Evolutionary conservation across 2,113 vertebrate genomes (phyloP).

Genomic region (Peromyscus leucopus): DNA sequence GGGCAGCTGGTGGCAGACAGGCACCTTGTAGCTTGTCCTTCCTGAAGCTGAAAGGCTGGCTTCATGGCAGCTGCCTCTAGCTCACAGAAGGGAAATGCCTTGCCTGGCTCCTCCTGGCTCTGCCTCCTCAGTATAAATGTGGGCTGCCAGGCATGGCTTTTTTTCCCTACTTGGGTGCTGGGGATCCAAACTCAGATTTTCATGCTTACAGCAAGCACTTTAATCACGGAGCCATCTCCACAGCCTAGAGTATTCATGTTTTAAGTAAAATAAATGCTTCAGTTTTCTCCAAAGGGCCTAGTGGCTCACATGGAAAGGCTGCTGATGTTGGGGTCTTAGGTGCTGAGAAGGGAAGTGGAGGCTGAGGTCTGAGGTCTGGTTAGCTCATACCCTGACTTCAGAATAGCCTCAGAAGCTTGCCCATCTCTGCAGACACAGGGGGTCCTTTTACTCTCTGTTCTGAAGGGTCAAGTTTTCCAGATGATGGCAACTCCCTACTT

Average conservation of each 20-base stretch:
- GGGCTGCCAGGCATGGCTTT: not conserved
- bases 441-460: fast-evolving
- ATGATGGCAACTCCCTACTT: not conserved
- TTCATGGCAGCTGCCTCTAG: not conserved
- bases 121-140: not conserved
- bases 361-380: not conserved
- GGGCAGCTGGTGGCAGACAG: not conserved
- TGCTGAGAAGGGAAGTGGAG: not conserved
- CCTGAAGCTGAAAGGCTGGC: not conserved
- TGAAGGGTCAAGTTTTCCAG: not conserved
- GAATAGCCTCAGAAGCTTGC: fast-evolving
- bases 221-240: not conserved
- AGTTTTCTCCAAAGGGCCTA: not conserved
- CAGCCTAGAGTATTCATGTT: not conserved
- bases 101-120: too few species aligned
- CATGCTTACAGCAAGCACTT: not conserved
- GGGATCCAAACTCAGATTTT: not conserved
- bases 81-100: not conserved
- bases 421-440: fast-evolving
- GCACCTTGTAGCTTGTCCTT: not conserved
- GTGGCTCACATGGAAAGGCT: not conserved
- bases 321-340: not conserved
- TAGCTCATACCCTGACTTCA: not conserved
- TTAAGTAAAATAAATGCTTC: not conserved
- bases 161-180: not conserved